Evolutionary conservation across 2,888 invertebrate genomes (phyloP), one percentile per base, ranked within the genome.

Genomic region (Caenorhabditis imperialis): DNA sequence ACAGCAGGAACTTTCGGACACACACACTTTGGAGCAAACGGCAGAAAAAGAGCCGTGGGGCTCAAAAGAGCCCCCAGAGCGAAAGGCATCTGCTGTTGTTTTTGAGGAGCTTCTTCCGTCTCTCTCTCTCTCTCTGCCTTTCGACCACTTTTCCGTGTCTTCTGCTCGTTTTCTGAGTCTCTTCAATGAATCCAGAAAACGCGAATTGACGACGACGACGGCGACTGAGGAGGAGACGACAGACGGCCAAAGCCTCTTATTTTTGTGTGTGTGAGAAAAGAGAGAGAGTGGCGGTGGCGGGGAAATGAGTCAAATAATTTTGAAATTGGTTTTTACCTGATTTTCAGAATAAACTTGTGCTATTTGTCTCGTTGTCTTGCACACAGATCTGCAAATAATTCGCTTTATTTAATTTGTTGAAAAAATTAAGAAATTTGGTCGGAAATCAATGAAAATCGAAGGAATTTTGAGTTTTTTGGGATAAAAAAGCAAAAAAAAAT

Each of bases 41-140:
- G 38, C n/a, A n/a, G 37, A 25, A 38, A 61, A 53, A 51, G 47
- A 35, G 47, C 38, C 27, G 38, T 33, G 61, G 18, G 42, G n/a
- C n/a, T n/a, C n/a, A n/a, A n/a, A n/a, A n/a, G n/a, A n/a, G n/a
- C n/a, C n/a, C n/a, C n/a, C 40, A 40, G 51, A 44, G 30, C 27
- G 23, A 54, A 63, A 63, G 63, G 40, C 63, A 55, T 65, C 55
- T 65, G 54, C 50, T 63, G 65, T 50, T 62, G 48, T 67, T 57
- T 60, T 51, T 67, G 57, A 65, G 58, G 55, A 57, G 42, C 65
- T 60, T 40, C 65, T 45, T 50, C 65, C 27, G 50, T 40, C 35
- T 55, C 47, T 54, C 50, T 44, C 27, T 48, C 62, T 62, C 55
- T 40, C 55, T 48, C 61, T 51, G 48, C 61, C 45, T 57, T 47